Evolutionary conservation across 1,140 invertebrate genomes (phyloP), one percentile per base, ranked within the genome.

Genomic region (Heliothis virescens): DNA sequence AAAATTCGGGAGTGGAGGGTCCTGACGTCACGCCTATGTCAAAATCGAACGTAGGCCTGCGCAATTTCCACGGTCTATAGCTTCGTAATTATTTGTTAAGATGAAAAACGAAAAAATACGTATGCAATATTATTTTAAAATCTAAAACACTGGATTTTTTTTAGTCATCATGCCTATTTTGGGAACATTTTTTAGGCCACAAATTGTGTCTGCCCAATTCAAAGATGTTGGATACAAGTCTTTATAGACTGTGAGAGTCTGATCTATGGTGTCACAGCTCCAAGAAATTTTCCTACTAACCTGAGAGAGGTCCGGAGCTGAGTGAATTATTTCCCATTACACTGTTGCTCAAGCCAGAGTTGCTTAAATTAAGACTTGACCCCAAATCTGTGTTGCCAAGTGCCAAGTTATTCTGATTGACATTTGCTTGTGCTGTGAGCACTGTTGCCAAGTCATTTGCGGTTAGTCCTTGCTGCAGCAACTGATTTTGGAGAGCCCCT

Each of bases 401-500:
- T 7, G 62, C 81, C 62, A 93, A 57, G 63, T 80, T 87, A 34
- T 88, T 89, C 7, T 83, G 72, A 55, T 89, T 90, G 1, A 87
- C 89, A 80, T 84, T 88, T 3, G 88, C 89, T 71, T 94, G 87
- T 11, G 92, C 88, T 3, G 88, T 86, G 0, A 94, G 84, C 5
- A 94, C 90, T 29, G 90, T 92, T 10, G 92, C 92, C 21, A 94
- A 78, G 65, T 94, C 92, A 83, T 87, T 91, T 12, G 92, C 92
- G 1, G 93, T 94, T 5, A 94, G 84, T 18, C 92, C 93, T 85
- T 95, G 94, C 81, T 95, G 95, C 7, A 96, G 83, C 18, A 95
- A 89, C 80, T 95, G 95, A 80, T 95, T 95, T 71, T 96, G 96
- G 16, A 96, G 90, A 2, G 95, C 95, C 26, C 95, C 95, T 26